A percentile compares a stretch with the other conserved stretches of the same genome.
These are phyloP conservation scores for Creontiades dilutus DNA, from an alignment of 2,888 invertebrate genomes.

Conservation along the genomic window DNA sequence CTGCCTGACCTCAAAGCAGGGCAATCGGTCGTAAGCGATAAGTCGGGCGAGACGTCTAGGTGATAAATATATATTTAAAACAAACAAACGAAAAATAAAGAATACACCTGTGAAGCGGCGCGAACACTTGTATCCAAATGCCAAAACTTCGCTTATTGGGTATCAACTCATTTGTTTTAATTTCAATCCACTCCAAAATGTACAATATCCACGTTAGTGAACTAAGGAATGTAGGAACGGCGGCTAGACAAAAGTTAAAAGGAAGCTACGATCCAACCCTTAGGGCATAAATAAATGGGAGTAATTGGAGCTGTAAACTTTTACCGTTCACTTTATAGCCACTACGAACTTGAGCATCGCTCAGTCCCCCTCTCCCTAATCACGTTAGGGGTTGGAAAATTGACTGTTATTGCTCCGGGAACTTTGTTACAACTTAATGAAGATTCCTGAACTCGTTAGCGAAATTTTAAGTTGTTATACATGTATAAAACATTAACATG, in stretches of 20 bases:
- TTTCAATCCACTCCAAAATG: no score
- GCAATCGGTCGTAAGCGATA: no score
- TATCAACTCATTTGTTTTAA: no score
- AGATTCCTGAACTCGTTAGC: constrained; percentile 50
- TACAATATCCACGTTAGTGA: no score
- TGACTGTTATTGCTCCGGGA: constrained; percentile 57
- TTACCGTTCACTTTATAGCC: constrained; percentile 60
- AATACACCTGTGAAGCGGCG: no score
- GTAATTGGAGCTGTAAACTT: constrained; percentile 67
- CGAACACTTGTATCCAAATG: no score
- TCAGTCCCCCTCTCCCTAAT: constrained; percentile 10
- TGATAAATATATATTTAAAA: no score
- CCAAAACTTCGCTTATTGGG: no score
- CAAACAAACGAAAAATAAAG: no score
- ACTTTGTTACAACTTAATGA: constrained; percentile 64
- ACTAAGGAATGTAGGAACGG: background rate
- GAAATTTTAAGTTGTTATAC: constrained; percentile 46
- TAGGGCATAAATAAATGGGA: constrained; percentile 66
- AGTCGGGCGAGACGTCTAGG: no score
- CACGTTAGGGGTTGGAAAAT: constrained; percentile 49
- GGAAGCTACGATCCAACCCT: background rate
- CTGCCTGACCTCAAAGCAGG: no score
- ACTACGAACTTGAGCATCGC: constrained; percentile 61
- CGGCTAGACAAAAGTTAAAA: background rate
- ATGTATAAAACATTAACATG: no score